Base-by-base conservation (phyloP, 2,888 invertebrate species). In the Synanthedon andrenaeformis region DNA sequence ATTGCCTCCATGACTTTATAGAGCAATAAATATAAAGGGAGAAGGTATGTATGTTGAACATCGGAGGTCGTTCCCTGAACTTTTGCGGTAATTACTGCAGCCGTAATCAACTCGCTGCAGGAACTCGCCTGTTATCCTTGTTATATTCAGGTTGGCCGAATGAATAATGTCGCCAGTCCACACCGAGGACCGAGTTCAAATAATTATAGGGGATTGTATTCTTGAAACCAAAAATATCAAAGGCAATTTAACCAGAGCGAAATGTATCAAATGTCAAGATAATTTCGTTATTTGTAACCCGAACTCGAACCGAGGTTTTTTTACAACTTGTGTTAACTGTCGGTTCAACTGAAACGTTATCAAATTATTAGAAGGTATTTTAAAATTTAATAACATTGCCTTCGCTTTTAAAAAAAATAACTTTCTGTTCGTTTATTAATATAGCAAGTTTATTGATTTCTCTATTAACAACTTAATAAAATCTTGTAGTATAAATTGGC, bases 51-150 rank as follows among this genome's bases (percentile, higher is more conserved):
- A 45, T 45, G 45, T 45, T 59, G 57, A 53, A 56, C 53, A 55
- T 52, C 55, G 57, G 60, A 65, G 65, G 66, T 61, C 62, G 59
- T 52, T 55, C 57, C 64, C 57, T 59, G 60, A 60, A 59, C 60
- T 61, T 62, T 60, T 54, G 55, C 56, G 57, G 59, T 64, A 64
- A 63, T 66, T 63, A 59, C 56, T 51, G 52, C 28, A 48, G 54
- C 50, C 53, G 57, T 57, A 57, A 58, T 55, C 57, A 53, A 54
- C 56, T 51, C 55, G 51, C 51, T 51, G 13, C 23, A 49, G n/a
- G 42, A 17, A 52, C 51, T 51, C 50, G 54, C 42, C 54, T 53
- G 49, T 51, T 54, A 42, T 52, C 19, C 42, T 45, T 45, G 45
- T 45, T 45, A n/a, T 35, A 35, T 45, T 14, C 45, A 45, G 12